Conservation (phyloP, 1,140 invertebrate species). For the Drosophila virilis region DNA sequence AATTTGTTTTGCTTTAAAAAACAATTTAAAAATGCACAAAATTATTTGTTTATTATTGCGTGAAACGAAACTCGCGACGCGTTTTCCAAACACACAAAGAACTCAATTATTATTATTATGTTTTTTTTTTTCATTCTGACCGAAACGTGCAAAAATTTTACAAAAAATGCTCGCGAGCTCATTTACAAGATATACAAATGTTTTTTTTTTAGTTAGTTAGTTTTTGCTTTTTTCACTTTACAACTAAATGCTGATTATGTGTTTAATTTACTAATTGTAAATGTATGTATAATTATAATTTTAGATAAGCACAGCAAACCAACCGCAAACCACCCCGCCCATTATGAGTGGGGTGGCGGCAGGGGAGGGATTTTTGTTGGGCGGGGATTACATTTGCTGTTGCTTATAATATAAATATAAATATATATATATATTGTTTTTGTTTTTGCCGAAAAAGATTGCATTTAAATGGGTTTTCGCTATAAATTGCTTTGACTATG, state of each 20-base stretch:
- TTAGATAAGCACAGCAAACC: slow-evolving; percentile 22
- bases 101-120: background rate
- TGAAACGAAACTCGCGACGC: slow-evolving; percentile 37
- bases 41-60: slow-evolving; percentile 30
- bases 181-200: slow-evolving; percentile 43
- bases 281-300: slow-evolving; percentile 33
- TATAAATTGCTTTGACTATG: slow-evolving; percentile 60
- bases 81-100: slow-evolving; percentile 8
- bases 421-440: background rate
- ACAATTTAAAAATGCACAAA: background rate
- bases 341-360: background rate
- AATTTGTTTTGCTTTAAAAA: slow-evolving; percentile 9
- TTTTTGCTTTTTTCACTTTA: slow-evolving; percentile 36
- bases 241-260: slow-evolving; percentile 67
- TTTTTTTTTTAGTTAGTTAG: slow-evolving; percentile 2
- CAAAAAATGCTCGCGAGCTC: slow-evolving; percentile 36
- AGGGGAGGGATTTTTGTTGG: background rate
- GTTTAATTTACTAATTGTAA: slow-evolving; percentile 66
- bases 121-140: background rate
- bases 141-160: slow-evolving; percentile 25
- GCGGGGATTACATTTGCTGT: slow-evolving; percentile 5
- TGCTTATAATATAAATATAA: background rate
- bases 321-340: background rate
- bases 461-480: slow-evolving; percentile 36
- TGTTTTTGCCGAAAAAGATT: slow-evolving; percentile 44